phyloP scores from a whole-genome alignment of 2,113 vertebrate species.

The Cricetomys ansorgei region DNA sequence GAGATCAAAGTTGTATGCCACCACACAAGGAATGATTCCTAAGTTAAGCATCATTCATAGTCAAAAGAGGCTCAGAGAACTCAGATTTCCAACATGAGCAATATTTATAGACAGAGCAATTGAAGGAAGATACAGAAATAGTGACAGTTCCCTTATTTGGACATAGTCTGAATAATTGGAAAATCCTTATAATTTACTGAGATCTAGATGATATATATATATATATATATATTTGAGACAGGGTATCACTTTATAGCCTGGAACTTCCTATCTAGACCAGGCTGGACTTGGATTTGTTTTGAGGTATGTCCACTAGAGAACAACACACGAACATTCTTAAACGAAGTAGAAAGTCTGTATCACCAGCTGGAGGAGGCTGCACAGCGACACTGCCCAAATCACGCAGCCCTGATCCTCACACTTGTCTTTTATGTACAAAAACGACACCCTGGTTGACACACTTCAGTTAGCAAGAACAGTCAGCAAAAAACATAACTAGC shows the following conservation, averaged over 20 bases:
- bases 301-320: not conserved
- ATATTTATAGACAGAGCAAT: not conserved
- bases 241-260: not conserved
- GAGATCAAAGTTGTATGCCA: not conserved
- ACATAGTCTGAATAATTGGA: not conserved
- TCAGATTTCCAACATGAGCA: not conserved
- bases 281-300: not conserved
- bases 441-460: not conserved
- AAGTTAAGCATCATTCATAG: not conserved
- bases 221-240: not conserved
- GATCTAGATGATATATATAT: not conserved
- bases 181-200: not conserved
- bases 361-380: not conserved
- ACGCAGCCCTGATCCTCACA: not conserved
- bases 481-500: not conserved
- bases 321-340: not conserved
- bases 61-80: not conserved
- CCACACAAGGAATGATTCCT: not conserved
- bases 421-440: not conserved
- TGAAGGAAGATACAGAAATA: not conserved
- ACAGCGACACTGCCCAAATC: not conserved
- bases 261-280: not conserved
- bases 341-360: not conserved
- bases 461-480: not conserved
- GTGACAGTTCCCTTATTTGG: not conserved